phyloP scores from a whole-genome alignment of 2,797 vertebrate species.

The Myotis vivesi region DNA sequence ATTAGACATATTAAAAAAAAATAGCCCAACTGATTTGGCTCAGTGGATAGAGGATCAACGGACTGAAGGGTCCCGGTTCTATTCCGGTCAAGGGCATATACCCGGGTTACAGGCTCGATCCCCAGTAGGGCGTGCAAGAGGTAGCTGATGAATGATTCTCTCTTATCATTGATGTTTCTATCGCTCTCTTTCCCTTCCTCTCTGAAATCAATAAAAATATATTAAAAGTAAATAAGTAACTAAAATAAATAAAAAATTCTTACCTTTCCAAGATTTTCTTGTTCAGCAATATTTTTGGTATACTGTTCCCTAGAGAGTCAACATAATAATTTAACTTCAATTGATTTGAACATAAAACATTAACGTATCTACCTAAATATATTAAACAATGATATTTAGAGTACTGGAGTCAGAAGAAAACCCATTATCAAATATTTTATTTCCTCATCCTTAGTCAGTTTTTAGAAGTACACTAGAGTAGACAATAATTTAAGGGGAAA shows the following conservation, averaged over 20 bases:
- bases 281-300: constrained; percentile 94
- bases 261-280: constrained; percentile 98
- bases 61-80: too few relatives aligned
- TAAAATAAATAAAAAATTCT: constrained; percentile 72
- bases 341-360: constrained; percentile 27
- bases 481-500: constrained; percentile 39
- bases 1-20: background rate
- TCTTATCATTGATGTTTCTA: too few relatives aligned
- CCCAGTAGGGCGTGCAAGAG: too few relatives aligned
- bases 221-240: too few relatives aligned
- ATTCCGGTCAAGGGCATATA: too few relatives aligned
- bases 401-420: constrained; percentile 31
- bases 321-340: constrained; percentile 46
- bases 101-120: too few relatives aligned
- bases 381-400: background rate
- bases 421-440: background rate
- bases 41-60: too few relatives aligned
- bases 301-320: constrained; percentile 92
- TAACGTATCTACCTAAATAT: constrained; percentile 31
- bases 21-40: too few relatives aligned
- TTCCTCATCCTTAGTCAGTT: constrained; percentile 27
- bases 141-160: too few relatives aligned
- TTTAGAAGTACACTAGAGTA: background rate
- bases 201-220: too few relatives aligned
- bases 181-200: too few relatives aligned